Evolutionary conservation across 2,888 invertebrate genomes (phyloP).

Genomic region (Aproaerema taeniolella): DNA sequence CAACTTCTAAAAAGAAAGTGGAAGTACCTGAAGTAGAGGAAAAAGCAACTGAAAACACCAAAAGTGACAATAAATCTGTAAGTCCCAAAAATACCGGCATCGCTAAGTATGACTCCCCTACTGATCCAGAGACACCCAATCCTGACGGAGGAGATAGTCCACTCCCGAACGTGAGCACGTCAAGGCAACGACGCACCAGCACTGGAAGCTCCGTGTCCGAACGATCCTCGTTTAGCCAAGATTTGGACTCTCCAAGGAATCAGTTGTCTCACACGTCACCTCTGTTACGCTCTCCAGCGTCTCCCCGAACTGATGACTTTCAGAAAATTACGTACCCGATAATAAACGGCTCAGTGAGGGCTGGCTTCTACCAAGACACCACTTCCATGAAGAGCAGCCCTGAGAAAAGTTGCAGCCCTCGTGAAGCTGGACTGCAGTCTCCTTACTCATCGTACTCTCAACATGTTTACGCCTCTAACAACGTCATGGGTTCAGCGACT

Average conservation of each 20-base stretch:
- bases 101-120: slow-evolving; percentile 58
- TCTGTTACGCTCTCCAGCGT: slow-evolving; percentile 85
- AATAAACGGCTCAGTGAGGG: slow-evolving; percentile 89
- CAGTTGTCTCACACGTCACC: slow-evolving; percentile 86
- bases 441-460: slow-evolving; percentile 66
- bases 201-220: slow-evolving; percentile 89
- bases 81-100: slow-evolving; percentile 47
- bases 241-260: slow-evolving; percentile 85
- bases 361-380: slow-evolving; percentile 93
- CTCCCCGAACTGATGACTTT: slow-evolving; percentile 84
- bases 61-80: slow-evolving; percentile 39
- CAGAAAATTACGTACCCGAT: slow-evolving; percentile 83
- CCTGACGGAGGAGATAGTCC: slow-evolving; percentile 66
- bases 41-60: slow-evolving; percentile 43
- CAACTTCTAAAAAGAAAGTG: slow-evolving; percentile 75
- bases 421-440: slow-evolving; percentile 79
- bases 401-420: slow-evolving; percentile 89
- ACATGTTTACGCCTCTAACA: slow-evolving; percentile 66
- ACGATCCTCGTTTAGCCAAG: slow-evolving; percentile 87
- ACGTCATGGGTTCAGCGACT: slow-evolving; percentile 46
- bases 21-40: slow-evolving; percentile 73
- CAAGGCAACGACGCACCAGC: slow-evolving; percentile 83
- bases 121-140: slow-evolving; percentile 53
- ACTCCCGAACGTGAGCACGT: slow-evolving; percentile 45
- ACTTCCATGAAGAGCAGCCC: slow-evolving; percentile 90